Evolutionary conservation across 2,888 invertebrate species (phyloP).

Genomic region (Hirtodrosophila confusa): DNA sequence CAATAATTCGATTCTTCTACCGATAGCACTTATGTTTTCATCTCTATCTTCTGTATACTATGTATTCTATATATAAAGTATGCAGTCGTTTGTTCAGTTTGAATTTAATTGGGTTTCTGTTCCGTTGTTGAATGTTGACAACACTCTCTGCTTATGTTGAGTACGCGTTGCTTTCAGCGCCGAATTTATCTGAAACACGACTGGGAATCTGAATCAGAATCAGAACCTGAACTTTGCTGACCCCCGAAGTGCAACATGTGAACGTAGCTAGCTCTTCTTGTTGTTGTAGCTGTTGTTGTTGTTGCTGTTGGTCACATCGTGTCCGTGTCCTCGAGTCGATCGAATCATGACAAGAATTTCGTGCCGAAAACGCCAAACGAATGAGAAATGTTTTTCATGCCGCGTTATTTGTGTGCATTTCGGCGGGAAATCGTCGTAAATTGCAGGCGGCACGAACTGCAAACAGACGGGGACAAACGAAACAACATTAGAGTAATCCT

Average conservation of each 20-base stretch:
- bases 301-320: conserved; percentile 60
- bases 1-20: no score
- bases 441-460: conserved; percentile 76
- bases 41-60: no score
- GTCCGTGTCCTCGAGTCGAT: conserved; percentile 72
- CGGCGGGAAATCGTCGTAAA: conserved; percentile 78
- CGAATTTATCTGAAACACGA: conserved; percentile 56
- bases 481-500: conserved; percentile 64
- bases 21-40: no score
- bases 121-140: conserved; percentile 40
- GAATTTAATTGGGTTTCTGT: conserved; percentile 40
- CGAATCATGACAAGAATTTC: conserved; percentile 83
- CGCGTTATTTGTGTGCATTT: conserved; percentile 78
- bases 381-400: conserved; percentile 77
- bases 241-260: conserved; percentile 72
- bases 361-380: conserved; percentile 73
- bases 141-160: conserved; percentile 28
- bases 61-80: neutral
- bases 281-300: conserved; percentile 14
- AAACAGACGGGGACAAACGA: conserved; percentile 25
- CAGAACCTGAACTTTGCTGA: conserved; percentile 60
- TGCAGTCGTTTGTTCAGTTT: conserved; percentile 1
- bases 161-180: conserved; percentile 6
- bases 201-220: conserved; percentile 39
- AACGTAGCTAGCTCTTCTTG: conserved; percentile 45